A percentile compares a stretch with the other conserved stretches of the same genome.
phyloP scores from a whole-genome alignment of 92 coral and sea anemone species.

The Ricordea florida region DNA sequence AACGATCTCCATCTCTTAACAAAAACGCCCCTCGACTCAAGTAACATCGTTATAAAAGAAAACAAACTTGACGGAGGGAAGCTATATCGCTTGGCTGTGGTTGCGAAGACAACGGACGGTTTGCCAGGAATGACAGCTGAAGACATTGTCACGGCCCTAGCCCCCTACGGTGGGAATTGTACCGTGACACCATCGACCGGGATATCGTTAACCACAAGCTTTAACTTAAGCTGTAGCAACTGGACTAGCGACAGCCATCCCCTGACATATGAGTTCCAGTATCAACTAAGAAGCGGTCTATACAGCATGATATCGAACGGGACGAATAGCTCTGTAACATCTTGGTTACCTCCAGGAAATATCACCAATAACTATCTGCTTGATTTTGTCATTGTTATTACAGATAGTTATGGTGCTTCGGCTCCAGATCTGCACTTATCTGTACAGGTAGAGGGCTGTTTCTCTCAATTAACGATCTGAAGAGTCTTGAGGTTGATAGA shows the following conservation, averaged over 20 bases:
- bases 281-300: conserved; percentile 26
- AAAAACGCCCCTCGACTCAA: conserved; percentile 2
- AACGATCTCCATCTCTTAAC: background rate
- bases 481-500: too few relatives aligned
- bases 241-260: conserved; percentile 2
- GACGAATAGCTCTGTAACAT: background rate
- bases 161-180: conserved; percentile 25
- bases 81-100: conserved; percentile 5
- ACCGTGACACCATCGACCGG: conserved; percentile 27
- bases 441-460: background rate
- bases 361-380: background rate
- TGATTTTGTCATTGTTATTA: background rate
- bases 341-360: conserved; percentile 27
- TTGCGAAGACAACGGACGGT: background rate
- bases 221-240: conserved; percentile 24
- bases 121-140: background rate
- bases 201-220: conserved; percentile 16
- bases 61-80: conserved; percentile 5
- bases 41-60: background rate
- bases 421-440: background rate
- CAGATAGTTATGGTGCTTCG: conserved; percentile 13
- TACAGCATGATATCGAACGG: conserved; percentile 18
- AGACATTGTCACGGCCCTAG: background rate
- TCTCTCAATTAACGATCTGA: too few relatives aligned
- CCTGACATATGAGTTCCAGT: conserved; percentile 21